Base-by-base conservation (phyloP, 2,113 vertebrate species). In the Bubo scandiacus region DNA sequence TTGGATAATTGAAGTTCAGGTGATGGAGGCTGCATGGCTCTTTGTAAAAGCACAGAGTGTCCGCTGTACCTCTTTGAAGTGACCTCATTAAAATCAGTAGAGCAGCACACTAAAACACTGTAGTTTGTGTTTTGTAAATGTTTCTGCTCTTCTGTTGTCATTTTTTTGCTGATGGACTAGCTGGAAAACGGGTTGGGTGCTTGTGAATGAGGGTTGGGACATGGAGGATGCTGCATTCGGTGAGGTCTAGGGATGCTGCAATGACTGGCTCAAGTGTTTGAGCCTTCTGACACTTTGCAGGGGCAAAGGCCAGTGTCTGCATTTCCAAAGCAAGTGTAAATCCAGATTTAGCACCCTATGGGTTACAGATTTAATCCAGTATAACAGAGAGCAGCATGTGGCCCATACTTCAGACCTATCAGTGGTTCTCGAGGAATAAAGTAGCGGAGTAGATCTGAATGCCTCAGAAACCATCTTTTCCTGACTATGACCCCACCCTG, bases 321-420 rank as follows among this genome's bases (percentile, higher is more conserved):
- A 74, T 92, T 92, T 96, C 63, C 80, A 90, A 63, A 92, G 88
- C 94, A 94, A 96, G 80, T 86, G 86, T 81, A 95, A 94, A 94
- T 59, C 92, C 91, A 94, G 92, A 96, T 95, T 95, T 97, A 96
- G 95, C 90, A 88, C 36, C 88, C 86, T 18, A 11, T 43, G 83
- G 42, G 71, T 88, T 90, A 92, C 94, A 84, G 47, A 89, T 95
- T 87, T 96, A 95, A 89, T 81, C 89, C 68, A 16, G 65, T 87
- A 5, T 94, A 96, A 96, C 86, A 38, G 94, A 96, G 91, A 72
- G 93, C 73, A 95, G 86, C 96, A 97, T 94, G 83, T 97, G 95
- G 81, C 86, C 91, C 80, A 74, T 86, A 88, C 92, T 93, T 95
- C 68, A 91, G 88, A 74, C 86, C 82, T 88, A 68, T 91, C 65